Evolutionary conservation across 30 jellyfish, hydroid and myxozoan species (phyloP).

Genomic region (Aurelia sp.): DNA sequence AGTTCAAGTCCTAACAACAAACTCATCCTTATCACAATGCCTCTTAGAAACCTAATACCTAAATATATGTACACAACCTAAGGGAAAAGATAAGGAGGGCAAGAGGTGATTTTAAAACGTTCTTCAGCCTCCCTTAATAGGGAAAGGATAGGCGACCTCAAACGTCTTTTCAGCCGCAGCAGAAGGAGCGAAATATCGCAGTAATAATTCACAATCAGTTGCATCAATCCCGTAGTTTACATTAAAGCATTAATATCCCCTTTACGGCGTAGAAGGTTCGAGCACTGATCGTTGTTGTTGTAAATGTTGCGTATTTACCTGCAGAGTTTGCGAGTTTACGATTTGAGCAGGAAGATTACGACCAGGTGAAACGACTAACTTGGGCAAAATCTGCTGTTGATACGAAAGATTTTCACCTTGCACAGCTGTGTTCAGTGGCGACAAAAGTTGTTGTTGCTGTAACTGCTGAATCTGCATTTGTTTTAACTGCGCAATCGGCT

Average conservation of each 20-base stretch:
- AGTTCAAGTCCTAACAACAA: too few relatives aligned
- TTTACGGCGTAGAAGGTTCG: conserved; percentile 60
- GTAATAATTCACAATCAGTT: conserved; percentile 13
- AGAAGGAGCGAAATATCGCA: not conserved
- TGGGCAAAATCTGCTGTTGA: conserved; percentile 70
- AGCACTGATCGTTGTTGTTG: conserved; percentile 44
- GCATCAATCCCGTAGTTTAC: not conserved
- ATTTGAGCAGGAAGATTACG: conserved; percentile 47
- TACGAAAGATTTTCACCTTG: conserved; percentile 56
- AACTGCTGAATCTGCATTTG: conserved; percentile 53
- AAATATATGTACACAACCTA: not conserved
- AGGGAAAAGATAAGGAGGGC: not conserved
- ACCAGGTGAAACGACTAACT: conserved; percentile 59
- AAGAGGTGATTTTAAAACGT: not conserved
- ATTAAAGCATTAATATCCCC: conserved; percentile 22
- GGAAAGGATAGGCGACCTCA: not conserved
- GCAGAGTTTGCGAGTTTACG: conserved; percentile 54
- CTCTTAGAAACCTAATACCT: not conserved
- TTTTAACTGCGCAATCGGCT: conserved; percentile 57
- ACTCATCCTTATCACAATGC: not conserved
- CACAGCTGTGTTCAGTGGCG: conserved; percentile 62
- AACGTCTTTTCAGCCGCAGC: not conserved
- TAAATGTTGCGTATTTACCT: conserved; percentile 37
- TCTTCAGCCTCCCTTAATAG: not conserved
- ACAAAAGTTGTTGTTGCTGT: conserved; percentile 62